Evolutionary conservation across 2,113 vertebrate genomes (phyloP), one percentile per base, ranked within the genome.

Genomic region (Siniperca chuatsi): DNA sequence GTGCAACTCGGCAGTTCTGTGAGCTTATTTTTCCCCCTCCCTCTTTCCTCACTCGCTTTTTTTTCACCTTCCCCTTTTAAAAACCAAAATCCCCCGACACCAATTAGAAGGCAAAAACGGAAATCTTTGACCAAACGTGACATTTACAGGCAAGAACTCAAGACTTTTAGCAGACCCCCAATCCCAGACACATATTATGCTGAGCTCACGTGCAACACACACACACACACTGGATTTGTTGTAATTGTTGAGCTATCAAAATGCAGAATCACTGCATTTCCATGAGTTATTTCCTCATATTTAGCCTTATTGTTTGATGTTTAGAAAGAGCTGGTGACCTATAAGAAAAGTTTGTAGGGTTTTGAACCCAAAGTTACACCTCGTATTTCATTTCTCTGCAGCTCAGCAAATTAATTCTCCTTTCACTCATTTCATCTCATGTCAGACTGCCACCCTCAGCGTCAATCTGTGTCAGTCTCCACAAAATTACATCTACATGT

Each of bases 61-160:
- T 84, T 75, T 81, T 87, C 65, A 79, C 80, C 82, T 79, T 80
- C 82, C 80, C 68, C 69, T 89, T 88, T 86, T 70, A 90, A 94
- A 93, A 88, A 73, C 84, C 75, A 62, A 93, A 95, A 81, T 90
- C 95, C 94, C 94, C 93, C 79, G 93, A 93, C 89, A 93, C 90
- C 94, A 95, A 95, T 95, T 95, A 93, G 93, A 93, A 92, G 92
- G 88, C 81, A 90, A 92, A 93, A 94, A 88, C 90, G 93, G 92
- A 95, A 95, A 95, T 93, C 92, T 93, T 90, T 82, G 74, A 89
- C 90, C 92, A 94, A 94, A 94, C 94, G 93, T 95, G 94, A 95
- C 93, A 95, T 95, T 95, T 94, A 95, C 92, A 92, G 94, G 86
- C 92, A 67, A 88, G 85, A 92, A 79, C 89, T 92, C 84, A 87